Conservation (phyloP, 2,797 vertebrate species). For the Mycteria americana region DNA sequence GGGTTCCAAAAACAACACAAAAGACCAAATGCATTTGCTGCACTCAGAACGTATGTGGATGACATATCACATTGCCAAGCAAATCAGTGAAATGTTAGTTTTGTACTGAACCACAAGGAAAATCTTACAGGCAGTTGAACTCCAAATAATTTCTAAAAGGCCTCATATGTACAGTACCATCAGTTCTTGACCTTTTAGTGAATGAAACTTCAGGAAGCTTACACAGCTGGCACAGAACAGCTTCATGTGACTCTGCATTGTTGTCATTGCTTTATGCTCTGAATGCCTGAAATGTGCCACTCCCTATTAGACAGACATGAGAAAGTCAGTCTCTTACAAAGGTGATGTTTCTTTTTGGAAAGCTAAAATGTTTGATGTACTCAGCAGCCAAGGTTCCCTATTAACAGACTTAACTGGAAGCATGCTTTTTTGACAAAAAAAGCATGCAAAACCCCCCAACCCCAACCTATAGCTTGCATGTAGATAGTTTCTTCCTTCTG, state of each 20-base stretch:
- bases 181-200: slow-evolving; percentile 51
- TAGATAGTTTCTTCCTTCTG: background rate
- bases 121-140: background rate
- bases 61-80: background rate
- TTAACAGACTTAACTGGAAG: background rate
- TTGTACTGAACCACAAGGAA: background rate
- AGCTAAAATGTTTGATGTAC: slow-evolving; percentile 15
- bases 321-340: background rate
- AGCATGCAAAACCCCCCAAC: fast-evolving
- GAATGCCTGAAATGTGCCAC: slow-evolving; percentile 37
- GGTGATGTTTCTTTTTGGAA: slow-evolving; percentile 44
- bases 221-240: background rate
- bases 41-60: background rate
- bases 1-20: background rate
- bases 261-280: slow-evolving; percentile 51
- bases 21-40: background rate
- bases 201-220: slow-evolving; percentile 50
- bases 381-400: background rate
- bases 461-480: background rate
- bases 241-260: slow-evolving; percentile 48
- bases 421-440: background rate
- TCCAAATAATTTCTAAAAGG: slow-evolving; percentile 7
- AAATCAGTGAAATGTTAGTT: slow-evolving; percentile 11
- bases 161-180: background rate
- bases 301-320: slow-evolving; percentile 19